These are phyloP conservation scores for Erpobdella octoculata DNA, from an alignment of 2,888 invertebrate species.

Conservation along the genomic window DNA sequence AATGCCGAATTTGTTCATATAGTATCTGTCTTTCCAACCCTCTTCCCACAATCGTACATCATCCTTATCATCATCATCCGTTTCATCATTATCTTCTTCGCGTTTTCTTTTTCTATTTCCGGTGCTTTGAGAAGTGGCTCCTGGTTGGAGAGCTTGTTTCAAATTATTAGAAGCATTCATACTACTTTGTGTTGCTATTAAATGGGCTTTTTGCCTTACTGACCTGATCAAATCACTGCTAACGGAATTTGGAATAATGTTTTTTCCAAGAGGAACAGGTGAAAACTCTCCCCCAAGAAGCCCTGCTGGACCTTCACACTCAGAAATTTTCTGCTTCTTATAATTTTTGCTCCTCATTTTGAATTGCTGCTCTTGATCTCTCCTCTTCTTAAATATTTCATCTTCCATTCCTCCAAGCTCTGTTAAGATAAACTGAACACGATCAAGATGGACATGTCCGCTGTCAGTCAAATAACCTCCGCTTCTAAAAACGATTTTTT, in stretches of 20 bases:
- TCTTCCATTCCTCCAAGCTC: constrained; percentile 90
- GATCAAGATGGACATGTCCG: constrained; percentile 81
- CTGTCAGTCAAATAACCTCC: constrained; percentile 88
- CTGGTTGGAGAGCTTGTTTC: constrained; percentile 42
- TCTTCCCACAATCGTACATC: constrained; percentile 79
- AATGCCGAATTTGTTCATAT: constrained; percentile 61
- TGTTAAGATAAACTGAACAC: constrained; percentile 88
- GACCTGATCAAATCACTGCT: constrained; percentile 69
- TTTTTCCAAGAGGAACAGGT: constrained; percentile 56
- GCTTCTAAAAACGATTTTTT: constrained; percentile 84
- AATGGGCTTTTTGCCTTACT: constrained; percentile 58
- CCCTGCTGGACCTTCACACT: constrained; percentile 29
- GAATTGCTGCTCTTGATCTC: constrained; percentile 74
- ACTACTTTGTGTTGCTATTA: too few relatives aligned
- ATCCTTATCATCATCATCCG: constrained; percentile 81
- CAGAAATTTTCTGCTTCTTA: constrained; percentile 54
- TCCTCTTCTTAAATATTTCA: constrained; percentile 87
- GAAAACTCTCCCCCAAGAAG: constrained; percentile 68
- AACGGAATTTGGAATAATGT: constrained; percentile 59
- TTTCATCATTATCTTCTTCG: constrained; percentile 54
- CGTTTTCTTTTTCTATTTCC: background rate
- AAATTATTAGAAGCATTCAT: background rate
- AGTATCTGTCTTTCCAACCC: constrained; percentile 95
- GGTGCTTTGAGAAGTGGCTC: constrained; percentile 45
- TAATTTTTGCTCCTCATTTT: constrained; percentile 60